Evolutionary conservation across 30 jellyfish, hydroid and myxozoan genomes (phyloP).

Genomic region (Rhopilema esculentum): DNA sequence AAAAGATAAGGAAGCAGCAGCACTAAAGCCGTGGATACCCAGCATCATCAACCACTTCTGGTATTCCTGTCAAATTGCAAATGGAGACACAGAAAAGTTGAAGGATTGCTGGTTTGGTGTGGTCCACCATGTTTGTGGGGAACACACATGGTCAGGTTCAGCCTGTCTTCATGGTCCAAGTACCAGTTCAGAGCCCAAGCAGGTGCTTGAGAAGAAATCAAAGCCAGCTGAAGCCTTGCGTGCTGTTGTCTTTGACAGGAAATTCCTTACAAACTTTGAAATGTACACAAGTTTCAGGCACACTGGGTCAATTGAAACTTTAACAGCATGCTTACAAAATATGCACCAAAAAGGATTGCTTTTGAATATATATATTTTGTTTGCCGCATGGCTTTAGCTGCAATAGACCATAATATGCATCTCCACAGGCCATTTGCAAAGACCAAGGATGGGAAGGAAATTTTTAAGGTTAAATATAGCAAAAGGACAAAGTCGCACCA

Average conservation of each 20-base stretch:
- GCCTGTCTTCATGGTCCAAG: background rate
- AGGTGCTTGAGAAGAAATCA: background rate
- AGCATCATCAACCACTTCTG: constrained; percentile 35
- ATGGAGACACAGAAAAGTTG: constrained; percentile 26
- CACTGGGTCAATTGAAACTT: constrained; percentile 43
- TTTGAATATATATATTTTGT: constrained; percentile 9
- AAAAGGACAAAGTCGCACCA: constrained; percentile 3
- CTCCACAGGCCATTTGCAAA: background rate
- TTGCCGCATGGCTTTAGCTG: constrained; percentile 11
- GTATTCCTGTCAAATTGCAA: constrained; percentile 14
- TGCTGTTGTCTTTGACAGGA: constrained; percentile 42
- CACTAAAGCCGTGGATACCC: constrained; percentile 1
- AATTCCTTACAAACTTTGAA: constrained; percentile 17
- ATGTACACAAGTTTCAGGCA: constrained; percentile 33
- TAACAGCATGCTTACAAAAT: constrained; percentile 39
- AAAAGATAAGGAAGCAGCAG: constrained; percentile 16
- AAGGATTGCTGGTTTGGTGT: constrained; percentile 42
- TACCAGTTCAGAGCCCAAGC: constrained; percentile 21
- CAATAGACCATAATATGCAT: constrained; percentile 34
- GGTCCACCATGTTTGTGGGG: constrained; percentile 29
- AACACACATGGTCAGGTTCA: constrained; percentile 1
- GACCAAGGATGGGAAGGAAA: background rate
- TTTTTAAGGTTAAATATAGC: constrained; percentile 4
- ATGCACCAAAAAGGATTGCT: constrained; percentile 53
- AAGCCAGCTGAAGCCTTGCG: constrained; percentile 36